Conservation (phyloP, 2,113 vertebrate species). For the Boleophthalmus pectinirostris region DNA sequence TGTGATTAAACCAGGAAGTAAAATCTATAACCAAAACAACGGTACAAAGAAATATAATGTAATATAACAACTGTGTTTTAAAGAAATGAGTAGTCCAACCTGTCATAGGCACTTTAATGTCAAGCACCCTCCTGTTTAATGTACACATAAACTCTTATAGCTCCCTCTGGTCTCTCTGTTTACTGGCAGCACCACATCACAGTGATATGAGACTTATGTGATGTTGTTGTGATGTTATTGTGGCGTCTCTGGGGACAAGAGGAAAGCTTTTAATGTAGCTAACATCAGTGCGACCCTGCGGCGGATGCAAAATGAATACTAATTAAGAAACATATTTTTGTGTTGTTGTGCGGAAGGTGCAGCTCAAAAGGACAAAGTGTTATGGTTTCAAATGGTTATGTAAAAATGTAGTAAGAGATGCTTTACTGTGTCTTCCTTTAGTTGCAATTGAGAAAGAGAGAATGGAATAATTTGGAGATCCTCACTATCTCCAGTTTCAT, state of each 20-base stretch:
- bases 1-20: no score
- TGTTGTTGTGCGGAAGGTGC: neutral
- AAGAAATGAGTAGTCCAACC: neutral
- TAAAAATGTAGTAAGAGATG: neutral
- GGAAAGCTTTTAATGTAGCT: constrained; percentile 14
- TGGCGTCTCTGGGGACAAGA: constrained; percentile 17
- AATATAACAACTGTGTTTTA: no score
- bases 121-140: constrained; percentile 12
- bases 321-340: neutral
- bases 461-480: neutral
- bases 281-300: constrained; percentile 14
- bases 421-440: neutral
- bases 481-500: neutral
- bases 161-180: constrained; percentile 13
- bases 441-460: no score
- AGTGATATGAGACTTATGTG: constrained; percentile 56
- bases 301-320: constrained; percentile 11
- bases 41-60: no score
- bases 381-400: neutral
- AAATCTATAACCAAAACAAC: no score
- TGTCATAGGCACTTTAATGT: constrained; percentile 14
- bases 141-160: neutral
- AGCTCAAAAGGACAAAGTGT: neutral
- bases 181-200: constrained; percentile 44
- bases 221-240: constrained; percentile 38